Conservation (phyloP, 30 jellyfish, hydroid and myxozoan species). For the Euphysa ruthae region DNA sequence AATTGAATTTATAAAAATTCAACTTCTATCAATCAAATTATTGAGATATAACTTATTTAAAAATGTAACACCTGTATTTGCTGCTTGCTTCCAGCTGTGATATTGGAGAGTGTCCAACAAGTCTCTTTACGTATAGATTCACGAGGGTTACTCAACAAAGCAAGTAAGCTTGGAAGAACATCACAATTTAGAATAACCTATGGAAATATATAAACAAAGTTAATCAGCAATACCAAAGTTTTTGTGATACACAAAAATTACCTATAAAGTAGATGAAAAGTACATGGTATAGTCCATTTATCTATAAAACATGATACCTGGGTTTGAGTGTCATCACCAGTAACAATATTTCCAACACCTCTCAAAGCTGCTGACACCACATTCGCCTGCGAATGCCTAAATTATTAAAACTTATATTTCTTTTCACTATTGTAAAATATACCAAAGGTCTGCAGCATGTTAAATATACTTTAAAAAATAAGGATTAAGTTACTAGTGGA, state of each 20-base stretch:
- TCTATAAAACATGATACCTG: constrained; percentile 52
- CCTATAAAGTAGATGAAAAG: no score
- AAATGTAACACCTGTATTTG: constrained; percentile 99
- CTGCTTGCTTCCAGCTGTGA: constrained; percentile 93
- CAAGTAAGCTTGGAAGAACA: constrained; percentile 75
- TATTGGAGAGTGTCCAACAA: constrained; percentile 93
- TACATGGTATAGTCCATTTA: no score
- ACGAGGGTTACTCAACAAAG: constrained; percentile 54
- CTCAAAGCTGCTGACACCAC: constrained; percentile 97
- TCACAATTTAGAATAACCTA: constrained; percentile 87
- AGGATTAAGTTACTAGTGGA: no score
- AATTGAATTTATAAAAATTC: no score
- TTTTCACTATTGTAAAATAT: no score
- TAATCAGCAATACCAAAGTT: no score
- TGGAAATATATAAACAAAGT: no score
- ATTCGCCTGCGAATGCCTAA: constrained; percentile 69
- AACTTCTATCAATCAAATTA: no score
- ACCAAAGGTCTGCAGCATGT: no score
- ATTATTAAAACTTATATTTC: background rate
- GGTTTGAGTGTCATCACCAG: constrained; percentile 97
- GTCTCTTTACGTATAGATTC: constrained; percentile 88
- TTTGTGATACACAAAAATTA: no score
- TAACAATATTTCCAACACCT: constrained; percentile 94
- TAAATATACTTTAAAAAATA: no score
- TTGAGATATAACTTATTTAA: no score